A percentile compares a stretch with the other conserved stretches of the same genome.
phyloP scores from a whole-genome alignment of 2,888 invertebrate species.

The Orthosia gothica region DNA sequence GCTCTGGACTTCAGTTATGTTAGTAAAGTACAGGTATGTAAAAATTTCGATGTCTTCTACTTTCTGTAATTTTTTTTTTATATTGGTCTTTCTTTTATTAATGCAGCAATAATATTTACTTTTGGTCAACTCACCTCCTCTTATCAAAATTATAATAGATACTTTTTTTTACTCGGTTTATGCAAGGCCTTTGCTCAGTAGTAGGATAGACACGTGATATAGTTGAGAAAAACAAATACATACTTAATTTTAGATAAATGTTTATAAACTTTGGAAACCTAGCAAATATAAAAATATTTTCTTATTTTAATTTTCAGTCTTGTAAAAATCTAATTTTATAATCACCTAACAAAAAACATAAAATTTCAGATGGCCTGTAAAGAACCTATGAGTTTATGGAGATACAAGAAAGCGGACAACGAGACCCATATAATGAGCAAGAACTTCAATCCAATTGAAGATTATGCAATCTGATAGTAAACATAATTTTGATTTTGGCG shows the following conservation, averaged over 20 bases:
- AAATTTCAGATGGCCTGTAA: slow-evolving; percentile 90
- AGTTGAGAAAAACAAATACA: too few relatives aligned
- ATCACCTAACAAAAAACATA: not conserved
- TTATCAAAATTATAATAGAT: not conserved
- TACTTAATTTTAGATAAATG: too few relatives aligned
- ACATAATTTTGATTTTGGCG: not conserved
- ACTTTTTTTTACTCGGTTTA: too few relatives aligned
- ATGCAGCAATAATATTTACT: too few relatives aligned
- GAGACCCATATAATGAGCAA: slow-evolving; percentile 85
- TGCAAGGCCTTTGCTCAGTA: not conserved
- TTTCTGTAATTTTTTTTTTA: not conserved
- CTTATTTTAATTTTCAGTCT: not conserved
- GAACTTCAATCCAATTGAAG: slow-evolving; percentile 84
- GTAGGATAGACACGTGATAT: too few relatives aligned
- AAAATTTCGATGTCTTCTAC: not conserved
- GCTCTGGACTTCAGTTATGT: slow-evolving; percentile 95
- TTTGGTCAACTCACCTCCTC: not conserved
- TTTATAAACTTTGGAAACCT: too few relatives aligned
- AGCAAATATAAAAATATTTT: not conserved
- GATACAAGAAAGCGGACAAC: slow-evolving; percentile 93
- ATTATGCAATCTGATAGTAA: slow-evolving; percentile 75
- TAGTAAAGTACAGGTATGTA: slow-evolving; percentile 90
- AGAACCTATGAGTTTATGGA: slow-evolving; percentile 96
- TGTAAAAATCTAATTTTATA: too few relatives aligned
- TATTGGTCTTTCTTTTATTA: too few relatives aligned